These are phyloP conservation scores for Trematocara unimaculatum DNA, from an alignment of 2,113 vertebrate genomes.

Conservation along the genomic window DNA sequence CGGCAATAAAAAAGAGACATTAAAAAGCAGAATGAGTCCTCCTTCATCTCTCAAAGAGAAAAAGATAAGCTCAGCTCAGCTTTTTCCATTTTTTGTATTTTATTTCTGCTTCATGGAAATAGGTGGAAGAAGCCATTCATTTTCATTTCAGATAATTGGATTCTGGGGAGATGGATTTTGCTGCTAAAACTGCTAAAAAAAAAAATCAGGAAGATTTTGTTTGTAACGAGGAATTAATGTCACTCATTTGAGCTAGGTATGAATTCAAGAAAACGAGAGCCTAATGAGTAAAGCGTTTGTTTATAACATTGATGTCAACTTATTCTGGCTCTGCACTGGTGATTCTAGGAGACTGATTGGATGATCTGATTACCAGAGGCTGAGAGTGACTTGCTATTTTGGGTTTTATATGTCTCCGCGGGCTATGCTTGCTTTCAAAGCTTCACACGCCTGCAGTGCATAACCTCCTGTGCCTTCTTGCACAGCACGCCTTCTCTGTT, in stretches of 20 bases:
- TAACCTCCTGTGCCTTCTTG: neutral
- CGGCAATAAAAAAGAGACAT: neutral
- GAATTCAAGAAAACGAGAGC: neutral
- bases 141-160: conserved; percentile 40
- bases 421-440: neutral
- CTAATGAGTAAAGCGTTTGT: neutral
- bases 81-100: conserved; percentile 24
- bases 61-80: conserved; percentile 22
- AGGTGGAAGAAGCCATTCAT: neutral
- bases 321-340: neutral
- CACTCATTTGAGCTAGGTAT: neutral
- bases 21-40: neutral
- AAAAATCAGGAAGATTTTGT: neutral
- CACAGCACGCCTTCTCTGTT: conserved; percentile 29
- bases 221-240: neutral
- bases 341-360: neutral
- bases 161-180: conserved; percentile 15
- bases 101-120: conserved; percentile 15
- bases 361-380: neutral
- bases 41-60: conserved; percentile 10
- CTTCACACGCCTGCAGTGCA: neutral
- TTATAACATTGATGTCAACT: neutral
- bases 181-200: neutral
- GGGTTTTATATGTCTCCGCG: neutral
- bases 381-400: neutral